Evolutionary conservation across 1,140 invertebrate genomes (phyloP).

Genomic region (Psix sp.): DNA sequence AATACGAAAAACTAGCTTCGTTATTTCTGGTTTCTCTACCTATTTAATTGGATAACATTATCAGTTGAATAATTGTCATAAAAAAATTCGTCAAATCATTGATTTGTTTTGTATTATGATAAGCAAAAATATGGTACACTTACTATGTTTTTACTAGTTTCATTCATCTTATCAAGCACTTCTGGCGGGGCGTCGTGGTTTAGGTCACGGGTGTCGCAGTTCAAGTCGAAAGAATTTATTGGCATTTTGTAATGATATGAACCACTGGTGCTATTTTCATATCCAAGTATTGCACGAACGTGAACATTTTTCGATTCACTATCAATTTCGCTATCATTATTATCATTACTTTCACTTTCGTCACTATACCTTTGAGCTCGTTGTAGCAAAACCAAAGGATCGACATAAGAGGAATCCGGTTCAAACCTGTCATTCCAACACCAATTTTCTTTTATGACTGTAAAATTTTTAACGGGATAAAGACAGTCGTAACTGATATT

Average conservation of each 20-base stretch:
- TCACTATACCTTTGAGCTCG: constrained; percentile 24
- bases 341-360: constrained; percentile 2
- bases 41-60: no score
- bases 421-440: constrained; percentile 31
- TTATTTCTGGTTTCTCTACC: neutral
- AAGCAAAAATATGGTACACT: no score
- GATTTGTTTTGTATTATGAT: no score
- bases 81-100: no score
- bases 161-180: no score
- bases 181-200: no score
- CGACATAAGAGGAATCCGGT: constrained; percentile 32
- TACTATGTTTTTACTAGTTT: no score
- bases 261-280: neutral
- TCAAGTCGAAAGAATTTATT: no score
- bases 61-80: no score
- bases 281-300: neutral
- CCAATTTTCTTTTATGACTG: neutral
- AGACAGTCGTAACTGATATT: neutral
- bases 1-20: neutral
- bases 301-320: neutral
- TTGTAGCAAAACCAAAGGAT: constrained; percentile 24
- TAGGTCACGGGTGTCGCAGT: no score
- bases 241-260: neutral
- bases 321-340: neutral
- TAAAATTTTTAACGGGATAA: neutral